A percentile compares a stretch with the other conserved stretches of the same genome.
Evolutionary conservation across 2,797 vertebrate species (phyloP).

Genomic region (Geotrypetes seraphini): DNA sequence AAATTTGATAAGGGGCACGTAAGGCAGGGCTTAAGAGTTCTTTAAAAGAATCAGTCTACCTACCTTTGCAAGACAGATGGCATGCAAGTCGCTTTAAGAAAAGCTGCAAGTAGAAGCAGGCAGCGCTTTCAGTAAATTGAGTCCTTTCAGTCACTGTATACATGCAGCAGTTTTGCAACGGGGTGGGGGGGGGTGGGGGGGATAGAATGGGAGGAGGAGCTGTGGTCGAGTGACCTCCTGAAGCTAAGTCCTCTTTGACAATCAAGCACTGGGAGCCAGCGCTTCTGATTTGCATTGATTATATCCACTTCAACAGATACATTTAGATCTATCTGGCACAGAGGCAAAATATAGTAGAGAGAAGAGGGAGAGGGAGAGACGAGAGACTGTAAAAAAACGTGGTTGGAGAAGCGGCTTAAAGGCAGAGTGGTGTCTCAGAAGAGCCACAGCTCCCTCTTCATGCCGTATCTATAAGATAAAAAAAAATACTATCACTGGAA

Average conservation of each 20-base stretch:
- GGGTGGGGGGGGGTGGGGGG: slow-evolving; percentile 45
- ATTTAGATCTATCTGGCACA: slow-evolving; percentile 82
- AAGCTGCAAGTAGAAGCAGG: slow-evolving; percentile 57
- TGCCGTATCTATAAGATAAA: slow-evolving; percentile 68
- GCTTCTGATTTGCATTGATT: slow-evolving; percentile 94
- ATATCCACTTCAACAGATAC: slow-evolving; percentile 85
- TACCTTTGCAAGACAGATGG: slow-evolving; percentile 74
- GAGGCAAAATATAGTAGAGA: slow-evolving; percentile 63
- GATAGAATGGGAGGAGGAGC: slow-evolving; percentile 64
- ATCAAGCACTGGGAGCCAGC: slow-evolving; percentile 73
- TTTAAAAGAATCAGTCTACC: slow-evolving; percentile 70
- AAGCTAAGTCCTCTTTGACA: slow-evolving; percentile 81
- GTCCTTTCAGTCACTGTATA: slow-evolving; percentile 68
- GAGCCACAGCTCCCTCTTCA: slow-evolving; percentile 96
- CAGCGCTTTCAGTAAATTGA: slow-evolving; percentile 64
- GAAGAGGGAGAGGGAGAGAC: slow-evolving; percentile 14
- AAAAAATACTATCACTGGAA: slow-evolving; percentile 38
- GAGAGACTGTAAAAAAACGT: slow-evolving; percentile 37
- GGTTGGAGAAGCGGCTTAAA: slow-evolving; percentile 22
- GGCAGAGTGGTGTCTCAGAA: slow-evolving; percentile 62
- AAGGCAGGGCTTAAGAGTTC: slow-evolving; percentile 44
- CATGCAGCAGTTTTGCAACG: slow-evolving; percentile 64
- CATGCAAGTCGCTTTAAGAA: slow-evolving; percentile 65
- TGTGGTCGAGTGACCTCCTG: slow-evolving; percentile 75
- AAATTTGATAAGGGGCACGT: slow-evolving; percentile 49